phyloP scores from a whole-genome alignment of 2,797 vertebrate species.

The Heterohyrax brucei region DNA sequence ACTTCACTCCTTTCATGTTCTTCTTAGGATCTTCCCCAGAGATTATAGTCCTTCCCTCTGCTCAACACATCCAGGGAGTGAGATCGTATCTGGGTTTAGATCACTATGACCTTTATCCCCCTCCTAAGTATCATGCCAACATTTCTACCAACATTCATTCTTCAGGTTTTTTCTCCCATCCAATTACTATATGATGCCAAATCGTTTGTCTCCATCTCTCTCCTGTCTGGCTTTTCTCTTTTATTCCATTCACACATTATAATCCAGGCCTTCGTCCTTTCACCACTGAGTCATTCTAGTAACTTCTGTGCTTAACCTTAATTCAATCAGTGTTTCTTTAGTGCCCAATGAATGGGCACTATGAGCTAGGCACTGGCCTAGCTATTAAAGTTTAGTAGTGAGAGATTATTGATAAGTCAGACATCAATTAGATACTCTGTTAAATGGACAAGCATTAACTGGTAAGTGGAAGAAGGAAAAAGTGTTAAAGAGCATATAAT shows the following conservation, averaged over 20 bases:
- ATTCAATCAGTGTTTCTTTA: neutral
- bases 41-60: no score
- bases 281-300: neutral
- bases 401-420: conserved; percentile 14
- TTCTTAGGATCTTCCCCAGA: neutral
- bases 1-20: neutral
- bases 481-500: neutral
- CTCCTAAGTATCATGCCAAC: rapidly evolving
- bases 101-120: neutral
- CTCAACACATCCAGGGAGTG: neutral
- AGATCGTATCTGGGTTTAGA: neutral
- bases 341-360: neutral
- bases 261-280: neutral
- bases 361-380: neutral
- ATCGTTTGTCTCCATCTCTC: neutral
- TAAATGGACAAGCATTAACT: neutral
- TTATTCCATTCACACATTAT: neutral
- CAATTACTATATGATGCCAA: neutral
- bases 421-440: neutral
- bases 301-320: neutral
- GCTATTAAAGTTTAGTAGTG: neutral
- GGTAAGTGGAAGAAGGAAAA: neutral
- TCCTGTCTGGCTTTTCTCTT: neutral
- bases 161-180: neutral
- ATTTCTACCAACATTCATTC: conserved; percentile 12